phyloP scores from a whole-genome alignment of 2,797 vertebrate genomes.

The Microctenopoma steveboyesi region DNA sequence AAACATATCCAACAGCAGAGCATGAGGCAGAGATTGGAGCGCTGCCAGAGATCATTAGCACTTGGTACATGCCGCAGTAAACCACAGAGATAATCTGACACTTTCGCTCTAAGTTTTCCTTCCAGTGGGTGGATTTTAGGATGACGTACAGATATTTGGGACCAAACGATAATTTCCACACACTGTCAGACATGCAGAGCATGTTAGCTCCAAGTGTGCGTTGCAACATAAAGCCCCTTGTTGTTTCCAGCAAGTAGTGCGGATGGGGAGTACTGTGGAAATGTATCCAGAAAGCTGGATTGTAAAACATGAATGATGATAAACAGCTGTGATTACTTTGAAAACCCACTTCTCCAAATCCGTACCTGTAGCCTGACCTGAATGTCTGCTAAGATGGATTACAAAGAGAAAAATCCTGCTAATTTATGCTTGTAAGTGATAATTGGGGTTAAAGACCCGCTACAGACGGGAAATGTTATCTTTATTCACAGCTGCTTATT shows the following conservation, averaged over 20 bases:
- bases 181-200: conserved; percentile 5
- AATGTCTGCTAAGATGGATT: background rate
- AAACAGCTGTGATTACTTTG: conserved; percentile 8
- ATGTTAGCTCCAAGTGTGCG: conserved; percentile 13
- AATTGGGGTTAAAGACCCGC: background rate
- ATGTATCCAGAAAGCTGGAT: background rate
- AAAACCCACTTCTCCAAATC: conserved; percentile 6
- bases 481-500: conserved; percentile 3
- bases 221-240: conserved; percentile 8
- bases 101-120: conserved; percentile 15
- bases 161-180: conserved; percentile 7
- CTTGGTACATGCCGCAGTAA: conserved; percentile 24
- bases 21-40: conserved; percentile 21
- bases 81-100: conserved; percentile 23
- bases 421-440: conserved; percentile 9
- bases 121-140: conserved; percentile 19
- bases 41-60: conserved; percentile 38
- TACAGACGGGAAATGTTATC: background rate
- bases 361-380: background rate
- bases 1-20: conserved; percentile 15
- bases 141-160: conserved; percentile 22
- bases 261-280: conserved; percentile 16
- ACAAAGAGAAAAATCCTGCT: conserved; percentile 19
- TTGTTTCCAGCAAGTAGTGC: conserved; percentile 14
- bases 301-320: conserved; percentile 10